phyloP scores from a whole-genome alignment of 2,888 invertebrate genomes.

The Hypselothyrea guttata region DNA sequence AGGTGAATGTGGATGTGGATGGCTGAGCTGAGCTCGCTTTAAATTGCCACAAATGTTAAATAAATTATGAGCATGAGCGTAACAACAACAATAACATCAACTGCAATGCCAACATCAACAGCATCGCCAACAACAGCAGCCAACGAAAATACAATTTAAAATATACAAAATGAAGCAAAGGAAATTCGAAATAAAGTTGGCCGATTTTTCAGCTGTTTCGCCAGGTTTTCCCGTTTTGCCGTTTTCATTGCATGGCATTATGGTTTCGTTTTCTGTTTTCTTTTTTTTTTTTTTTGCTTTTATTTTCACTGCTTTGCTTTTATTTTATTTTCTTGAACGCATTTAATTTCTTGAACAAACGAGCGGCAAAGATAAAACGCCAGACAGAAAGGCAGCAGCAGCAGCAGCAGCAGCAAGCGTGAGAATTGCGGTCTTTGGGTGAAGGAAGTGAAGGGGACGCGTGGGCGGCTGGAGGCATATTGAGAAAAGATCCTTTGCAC shows the following conservation, averaged over 20 bases:
- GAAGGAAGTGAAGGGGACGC: neutral
- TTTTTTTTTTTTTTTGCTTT: constrained; percentile 7
- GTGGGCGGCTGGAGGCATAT: neutral
- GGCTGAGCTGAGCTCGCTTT: constrained; percentile 35
- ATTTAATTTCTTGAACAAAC: constrained; percentile 43
- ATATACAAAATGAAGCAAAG: constrained; percentile 5
- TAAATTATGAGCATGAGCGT: constrained; percentile 60
- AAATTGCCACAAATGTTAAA: constrained; percentile 63
- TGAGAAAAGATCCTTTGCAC: constrained; percentile 46
- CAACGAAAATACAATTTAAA: constrained; percentile 5
- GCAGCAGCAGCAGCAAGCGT: neutral
- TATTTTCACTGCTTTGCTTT: too few relatives aligned
- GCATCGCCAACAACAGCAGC: constrained; percentile 15
- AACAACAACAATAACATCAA: constrained; percentile 23
- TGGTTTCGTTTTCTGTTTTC: constrained; percentile 11
- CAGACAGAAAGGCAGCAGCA: neutral
- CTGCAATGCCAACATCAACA: constrained; percentile 30
- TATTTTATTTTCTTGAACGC: constrained; percentile 19
- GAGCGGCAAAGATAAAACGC: neutral
- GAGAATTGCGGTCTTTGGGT: neutral
- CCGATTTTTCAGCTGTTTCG: constrained; percentile 34
- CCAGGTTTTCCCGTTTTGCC: constrained; percentile 24
- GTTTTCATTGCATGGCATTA: constrained; percentile 1
- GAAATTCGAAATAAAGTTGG: constrained; percentile 59
- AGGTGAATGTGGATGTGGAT: too few relatives aligned